Evolutionary conservation across 1,140 invertebrate genomes (phyloP), one percentile per base, ranked within the genome.

Genomic region (Drosophila bipectinata): DNA sequence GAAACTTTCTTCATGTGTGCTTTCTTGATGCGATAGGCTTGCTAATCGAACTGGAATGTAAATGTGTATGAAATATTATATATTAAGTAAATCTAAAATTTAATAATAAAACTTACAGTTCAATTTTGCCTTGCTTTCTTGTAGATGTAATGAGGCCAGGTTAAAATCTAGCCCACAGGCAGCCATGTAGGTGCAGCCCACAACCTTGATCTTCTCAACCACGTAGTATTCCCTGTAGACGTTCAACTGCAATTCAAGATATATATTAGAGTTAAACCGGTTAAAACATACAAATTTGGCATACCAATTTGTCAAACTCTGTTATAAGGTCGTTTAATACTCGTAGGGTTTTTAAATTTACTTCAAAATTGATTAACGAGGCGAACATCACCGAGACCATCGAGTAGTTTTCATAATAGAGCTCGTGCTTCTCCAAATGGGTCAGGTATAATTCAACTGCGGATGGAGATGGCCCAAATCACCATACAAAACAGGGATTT

Each of bases 141-240:
- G 8, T 34, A 34, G 8, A 41, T 14, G 12, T 14, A 44, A 44
- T 14, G 37, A 10, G 1, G 69, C 63, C 24, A 63, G 34, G 7
- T 30, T 24, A 1, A 72, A 4, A 76, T 97, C 95, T 21, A 98
- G 92, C 1, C 98, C 98, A 91, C 97, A 97, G 0, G 97, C 98
- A 6, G 97, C 97, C 97, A 98, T 98, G 83, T 98, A 98, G 0
- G 97, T 98, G 92, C 96, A 97, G 18, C 97, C 95, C 41, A 98
- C 97, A 45, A 98, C 95, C 93, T 99, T 99, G 7, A 99, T 98
- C 92, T 98, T 98, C 85, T 98, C 97, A 4, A 85, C 82, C 6
- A 62, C 5, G 24, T 51, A 88, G 26, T 66, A 57, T 3, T 72
- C 64, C 8, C 37, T 78, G 41, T 85, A 85, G 10, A 21, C 18